Evolutionary conservation across 2,113 vertebrate species (phyloP).

Genomic region (Apaloderma vittatum): DNA sequence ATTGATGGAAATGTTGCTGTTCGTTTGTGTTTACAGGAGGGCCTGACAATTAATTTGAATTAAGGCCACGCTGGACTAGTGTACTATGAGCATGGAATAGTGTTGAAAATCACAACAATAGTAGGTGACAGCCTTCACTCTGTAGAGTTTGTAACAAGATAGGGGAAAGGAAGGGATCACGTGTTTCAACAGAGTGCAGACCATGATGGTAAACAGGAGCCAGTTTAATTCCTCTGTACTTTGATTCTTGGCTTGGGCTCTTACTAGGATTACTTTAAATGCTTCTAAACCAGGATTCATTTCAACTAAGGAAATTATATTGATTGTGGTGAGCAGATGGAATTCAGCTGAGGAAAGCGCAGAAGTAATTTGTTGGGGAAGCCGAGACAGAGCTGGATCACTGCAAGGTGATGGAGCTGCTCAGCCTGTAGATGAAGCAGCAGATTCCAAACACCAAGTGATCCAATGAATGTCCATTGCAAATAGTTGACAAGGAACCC

Average conservation of each 20-base stretch:
- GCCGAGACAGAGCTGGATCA: not conserved
- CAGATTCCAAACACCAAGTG: not conserved
- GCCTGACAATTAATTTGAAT: not conserved
- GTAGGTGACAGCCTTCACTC: not conserved
- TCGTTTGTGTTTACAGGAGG: conserved; percentile 4
- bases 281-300: not conserved
- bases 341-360: not conserved
- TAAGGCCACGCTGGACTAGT: not conserved
- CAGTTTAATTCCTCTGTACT: not conserved
- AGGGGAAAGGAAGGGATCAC: not conserved
- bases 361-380: not conserved
- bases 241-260: not conserved
- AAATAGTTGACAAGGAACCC: not conserved
- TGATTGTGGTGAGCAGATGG: not conserved
- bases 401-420: not conserved
- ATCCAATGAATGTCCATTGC: not conserved
- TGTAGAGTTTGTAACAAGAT: not conserved
- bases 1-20: conserved; percentile 41
- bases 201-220: not conserved
- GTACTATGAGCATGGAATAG: not conserved
- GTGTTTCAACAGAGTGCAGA: not conserved
- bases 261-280: not conserved
- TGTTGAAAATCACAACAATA: too few species aligned
- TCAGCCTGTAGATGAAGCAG: not conserved
- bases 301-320: not conserved